These are phyloP conservation scores for Spheniscus humboldti DNA, from an alignment of 2,797 vertebrate species.

Conservation along the genomic window DNA sequence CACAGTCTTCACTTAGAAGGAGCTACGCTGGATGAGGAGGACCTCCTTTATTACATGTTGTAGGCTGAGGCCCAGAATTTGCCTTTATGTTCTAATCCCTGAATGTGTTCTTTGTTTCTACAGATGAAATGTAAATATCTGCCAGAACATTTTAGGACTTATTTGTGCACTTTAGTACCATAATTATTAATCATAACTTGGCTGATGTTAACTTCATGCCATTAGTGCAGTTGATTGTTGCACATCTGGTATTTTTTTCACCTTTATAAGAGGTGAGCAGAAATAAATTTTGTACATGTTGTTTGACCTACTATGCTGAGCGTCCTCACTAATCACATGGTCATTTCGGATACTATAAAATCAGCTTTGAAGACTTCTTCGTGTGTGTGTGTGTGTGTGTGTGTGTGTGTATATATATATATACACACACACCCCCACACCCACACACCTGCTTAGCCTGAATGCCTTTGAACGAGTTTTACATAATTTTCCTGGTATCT, in stretches of 20 bases:
- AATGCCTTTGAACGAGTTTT: background rate
- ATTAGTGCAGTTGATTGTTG: conserved; percentile 20
- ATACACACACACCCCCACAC: too few relatives aligned
- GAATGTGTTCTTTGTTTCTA: conserved; percentile 9
- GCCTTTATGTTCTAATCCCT: background rate
- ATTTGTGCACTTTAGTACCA: conserved; percentile 11
- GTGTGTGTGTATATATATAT: too few relatives aligned
- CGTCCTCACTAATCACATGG: background rate
- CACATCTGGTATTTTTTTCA: conserved; percentile 10
- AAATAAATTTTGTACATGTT: background rate
- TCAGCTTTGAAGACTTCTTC: background rate
- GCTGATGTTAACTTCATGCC: background rate
- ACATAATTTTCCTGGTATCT: background rate
- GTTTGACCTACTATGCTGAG: background rate
- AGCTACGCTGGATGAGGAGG: background rate
- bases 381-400: too few relatives aligned
- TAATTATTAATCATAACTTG: conserved; percentile 23
- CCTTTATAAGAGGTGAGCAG: conserved; percentile 16
- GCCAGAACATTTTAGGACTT: conserved; percentile 21
- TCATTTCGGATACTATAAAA: background rate
- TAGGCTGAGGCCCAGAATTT: background rate
- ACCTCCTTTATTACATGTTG: background rate
- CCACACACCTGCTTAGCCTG: background rate
- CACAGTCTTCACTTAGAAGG: background rate
- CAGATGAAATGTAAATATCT: conserved; percentile 33